Base-by-base conservation (phyloP, 2,888 invertebrate species). In the Achlya flavicornis region DNA sequence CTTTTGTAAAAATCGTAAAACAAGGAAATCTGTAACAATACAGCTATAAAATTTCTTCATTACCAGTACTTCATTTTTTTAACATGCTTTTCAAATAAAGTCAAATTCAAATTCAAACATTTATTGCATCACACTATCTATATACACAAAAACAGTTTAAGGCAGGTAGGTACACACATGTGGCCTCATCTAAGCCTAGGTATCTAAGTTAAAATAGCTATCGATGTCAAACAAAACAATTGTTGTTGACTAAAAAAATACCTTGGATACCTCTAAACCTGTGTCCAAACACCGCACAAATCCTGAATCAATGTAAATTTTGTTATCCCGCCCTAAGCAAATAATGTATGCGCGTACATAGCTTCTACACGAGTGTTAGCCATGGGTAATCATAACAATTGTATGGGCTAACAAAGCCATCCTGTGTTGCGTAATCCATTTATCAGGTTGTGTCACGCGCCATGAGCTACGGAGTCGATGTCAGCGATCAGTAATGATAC, bases 391-490 rank as follows among this genome's bases (percentile, higher is more conserved):
- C 53, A 53, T 53, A 53, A 53, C 53, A 53, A 16, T 53, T 53
- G 53, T 53, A 53, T 53, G 53, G 19, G 64, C 64, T 61, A 70
- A 67, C 66, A 70, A 68, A 66, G 68, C 66, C 63, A 46, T 65
- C 57, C 61, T 61, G n/a, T 66, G 41, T 63, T 64, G 32, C 61
- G 62, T 75, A 79, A 80, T 78, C 76, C 75, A 76, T 77, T 78
- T 78, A 79, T 77, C 83, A 74, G 74, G 65, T 67, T 64, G 67
- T 72, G 79, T 82, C 80, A 83, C 79, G 81, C 81, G 66, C 78
- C 81, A 79, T 77, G 72, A 72, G 67, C 57, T 66, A 66, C 63
- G 72, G 76, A 81, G 77, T 77, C 73, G 70, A 75, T 76, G 75
- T 66, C 74, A 64, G 70, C 63, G 63, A 70, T 66, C 71, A 64